Base-by-base conservation (phyloP, 1,140 invertebrate genomes). In the Drosophila saltans region DNA sequence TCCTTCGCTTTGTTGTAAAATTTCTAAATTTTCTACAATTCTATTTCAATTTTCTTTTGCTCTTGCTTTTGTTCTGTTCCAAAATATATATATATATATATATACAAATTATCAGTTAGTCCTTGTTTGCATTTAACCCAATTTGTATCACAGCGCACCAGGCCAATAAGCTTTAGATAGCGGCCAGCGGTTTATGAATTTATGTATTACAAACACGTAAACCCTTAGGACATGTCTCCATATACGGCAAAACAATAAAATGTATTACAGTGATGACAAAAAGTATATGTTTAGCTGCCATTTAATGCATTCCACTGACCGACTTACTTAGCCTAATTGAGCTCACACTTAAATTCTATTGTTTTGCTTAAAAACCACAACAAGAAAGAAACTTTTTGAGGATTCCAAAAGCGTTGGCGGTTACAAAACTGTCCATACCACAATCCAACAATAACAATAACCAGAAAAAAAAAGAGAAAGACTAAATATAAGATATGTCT, bases 131-230 rank as follows among this genome's bases (percentile, higher is more conserved):
- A 78, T 81, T 78, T 76, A 89, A 78, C 78, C 75, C 60, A 88
- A 89, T 89, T 89, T 72, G 58, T 26, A 52, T 66, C 26, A 61
- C 11, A 26, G 36, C 30, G 9, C 3, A 36, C 33, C 33, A 7
- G 33, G 6, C 33, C 33, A 36, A 7, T 6, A 36, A 6, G 33
- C 6, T 36, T 16, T 16, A 16, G 16, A 16, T 16, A 7, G 33
- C 33, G 33, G 21, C 21, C 45, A 10, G 21, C 16, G 9, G 8
- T 36, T 36, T 36, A 36, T 55, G 41, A 57, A 33, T 72, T 84
- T 84, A 36, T 62, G 66, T 70, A 89, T 89, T 74, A 48, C 78
- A 64, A 81, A 74, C 84, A 89, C 84, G 84, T 89, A 59, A 59
- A 33, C 36, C 57, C 24, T 24, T 68, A 36, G 36, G 66, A 41